Evolutionary conservation across 2,113 vertebrate genomes (phyloP).

Genomic region (Cepphus grylle): DNA sequence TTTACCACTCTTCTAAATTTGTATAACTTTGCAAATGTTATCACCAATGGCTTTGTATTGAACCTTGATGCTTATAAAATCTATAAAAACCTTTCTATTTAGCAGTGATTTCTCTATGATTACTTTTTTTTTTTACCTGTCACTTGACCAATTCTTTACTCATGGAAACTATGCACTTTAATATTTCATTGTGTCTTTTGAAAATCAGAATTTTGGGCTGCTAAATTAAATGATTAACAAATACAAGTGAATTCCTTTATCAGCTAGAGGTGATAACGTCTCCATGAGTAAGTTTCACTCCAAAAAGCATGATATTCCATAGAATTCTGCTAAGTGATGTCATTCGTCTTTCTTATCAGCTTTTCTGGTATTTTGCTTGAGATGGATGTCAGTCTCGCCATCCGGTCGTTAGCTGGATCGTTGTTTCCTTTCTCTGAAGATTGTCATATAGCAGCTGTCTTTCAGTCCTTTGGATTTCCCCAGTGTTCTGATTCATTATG

Average conservation of each 20-base stretch:
- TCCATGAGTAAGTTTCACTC: background rate
- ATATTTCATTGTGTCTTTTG: background rate
- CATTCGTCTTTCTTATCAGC: background rate
- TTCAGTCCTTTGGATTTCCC: background rate
- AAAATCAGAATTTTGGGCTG: background rate
- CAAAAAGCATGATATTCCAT: background rate
- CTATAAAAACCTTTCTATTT: background rate
- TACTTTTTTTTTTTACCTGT: background rate
- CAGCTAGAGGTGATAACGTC: background rate
- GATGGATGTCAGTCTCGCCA: background rate
- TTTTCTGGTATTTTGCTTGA: background rate
- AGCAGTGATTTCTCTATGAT: background rate
- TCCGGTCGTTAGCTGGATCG: background rate
- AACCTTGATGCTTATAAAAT: background rate
- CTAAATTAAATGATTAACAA: background rate
- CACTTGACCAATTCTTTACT: background rate
- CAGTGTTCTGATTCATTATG: background rate
- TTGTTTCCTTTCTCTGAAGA: background rate
- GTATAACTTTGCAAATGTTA: background rate
- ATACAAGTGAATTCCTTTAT: background rate
- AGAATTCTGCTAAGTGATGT: background rate
- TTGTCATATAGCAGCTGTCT: background rate
- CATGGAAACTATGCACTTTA: background rate
- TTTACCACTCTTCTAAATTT: background rate
- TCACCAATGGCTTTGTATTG: background rate